A percentile compares a stretch with the other conserved stretches of the same genome.
phyloP scores from a whole-genome alignment of 2,113 vertebrate genomes.

The Bujurquina vittata region DNA sequence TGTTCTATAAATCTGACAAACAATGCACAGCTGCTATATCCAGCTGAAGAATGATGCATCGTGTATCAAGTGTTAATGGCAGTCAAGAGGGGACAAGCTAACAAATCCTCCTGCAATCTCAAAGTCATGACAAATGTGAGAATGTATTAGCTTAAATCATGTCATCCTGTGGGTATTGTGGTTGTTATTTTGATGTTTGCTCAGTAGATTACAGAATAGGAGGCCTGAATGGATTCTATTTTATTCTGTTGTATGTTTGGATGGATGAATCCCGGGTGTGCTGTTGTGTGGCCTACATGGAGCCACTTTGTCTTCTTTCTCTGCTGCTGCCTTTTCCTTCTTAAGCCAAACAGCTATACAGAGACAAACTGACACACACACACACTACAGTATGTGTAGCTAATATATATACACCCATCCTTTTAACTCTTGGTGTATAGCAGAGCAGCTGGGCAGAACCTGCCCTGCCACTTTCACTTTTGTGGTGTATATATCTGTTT shows the following conservation, averaged over 20 bases:
- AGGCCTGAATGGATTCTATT: not conserved
- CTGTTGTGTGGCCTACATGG: slow-evolving; percentile 11
- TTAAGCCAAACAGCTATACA: slow-evolving; percentile 6
- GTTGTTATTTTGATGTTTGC: not conserved
- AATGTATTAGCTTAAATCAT: not conserved
- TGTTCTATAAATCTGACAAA: not conserved
- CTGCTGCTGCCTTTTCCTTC: slow-evolving; percentile 18
- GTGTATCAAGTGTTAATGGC: not conserved
- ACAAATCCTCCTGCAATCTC: not conserved
- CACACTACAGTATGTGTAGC: not conserved
- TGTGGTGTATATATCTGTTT: slow-evolving; percentile 21
- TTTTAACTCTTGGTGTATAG: slow-evolving; percentile 30
- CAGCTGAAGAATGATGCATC: not conserved
- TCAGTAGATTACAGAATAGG: not conserved
- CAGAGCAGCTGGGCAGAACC: slow-evolving; percentile 44
- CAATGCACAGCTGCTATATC: not conserved
- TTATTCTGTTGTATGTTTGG: not conserved
- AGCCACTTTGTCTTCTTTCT: slow-evolving; percentile 44
- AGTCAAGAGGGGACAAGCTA: not conserved
- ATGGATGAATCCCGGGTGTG: not conserved
- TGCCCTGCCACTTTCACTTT: slow-evolving; percentile 40
- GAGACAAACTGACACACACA: not conserved
- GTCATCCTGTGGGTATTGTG: not conserved
- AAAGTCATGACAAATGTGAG: not conserved
- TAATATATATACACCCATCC: slow-evolving; percentile 1